Evolutionary conservation across 37 sponge, comb jelly and placozoan species (phyloP), one percentile per base, ranked within the genome.

Genomic region (Ephydatia muelleri): DNA sequence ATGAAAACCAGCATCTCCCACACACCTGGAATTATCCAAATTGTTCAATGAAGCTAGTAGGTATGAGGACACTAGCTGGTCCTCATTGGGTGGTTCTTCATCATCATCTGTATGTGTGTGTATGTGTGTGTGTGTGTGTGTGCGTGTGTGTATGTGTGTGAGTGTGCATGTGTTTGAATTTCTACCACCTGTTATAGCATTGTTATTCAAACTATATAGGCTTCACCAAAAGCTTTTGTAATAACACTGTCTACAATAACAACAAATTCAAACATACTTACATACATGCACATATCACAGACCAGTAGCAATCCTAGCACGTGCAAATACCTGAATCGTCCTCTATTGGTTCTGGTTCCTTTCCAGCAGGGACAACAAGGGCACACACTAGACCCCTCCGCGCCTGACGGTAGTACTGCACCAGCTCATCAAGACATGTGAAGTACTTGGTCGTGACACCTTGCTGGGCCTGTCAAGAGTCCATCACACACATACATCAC

Each of bases 361-460:
- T 91, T 29, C 82, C 75, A 31, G 93, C 81, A 32, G 96, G 89
- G 5, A 83, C 40, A 29, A 84, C 76, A 29, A 96, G 84, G 14
- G 79, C 75, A 66, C 89, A 84, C 25, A 88, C 94, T 12, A 96
- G 72, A 1, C 96, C 96, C 34, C 91, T 83, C 30, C 85, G 85
- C 29, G 83, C 67, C 16, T 78, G 69, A 9, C 75, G 31, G 76
- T 93, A 96, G 72, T 88, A 88, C 30, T 82, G 69, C 21, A 96
- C 89, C 31, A 96, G 72, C 5, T 93, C 96, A 8, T 81, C 86
- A 28, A 94, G 85, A 13, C 74, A 29, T 0, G 36, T 22, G 75
- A 93, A 93, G 25, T 69, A 57, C 81, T 80, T 89, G 5, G 72
- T 40, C 67, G 87, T 83, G 0, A 92, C 87, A 36, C 91, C 91